A percentile compares a stretch with the other conserved stretches of the same genome.
Evolutionary conservation across 2,113 vertebrate genomes (phyloP).

Genomic region (Girardinichthys multiradiatus): DNA sequence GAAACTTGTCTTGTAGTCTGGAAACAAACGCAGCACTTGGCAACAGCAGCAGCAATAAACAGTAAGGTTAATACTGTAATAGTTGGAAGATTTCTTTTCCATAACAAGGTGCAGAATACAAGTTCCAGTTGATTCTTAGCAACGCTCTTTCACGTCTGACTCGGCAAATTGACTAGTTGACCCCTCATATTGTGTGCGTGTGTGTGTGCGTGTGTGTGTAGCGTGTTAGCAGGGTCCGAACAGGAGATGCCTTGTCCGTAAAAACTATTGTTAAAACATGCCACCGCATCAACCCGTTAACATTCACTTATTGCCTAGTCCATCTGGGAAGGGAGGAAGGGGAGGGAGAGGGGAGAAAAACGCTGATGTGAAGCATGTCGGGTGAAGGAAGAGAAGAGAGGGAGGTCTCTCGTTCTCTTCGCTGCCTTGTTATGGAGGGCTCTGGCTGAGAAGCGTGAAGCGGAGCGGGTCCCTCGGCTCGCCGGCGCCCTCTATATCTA

Average conservation of each 20-base stretch:
- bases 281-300: slow-evolving; percentile 94
- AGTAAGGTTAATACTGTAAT: slow-evolving; percentile 96
- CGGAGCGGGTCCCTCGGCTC: slow-evolving; percentile 59
- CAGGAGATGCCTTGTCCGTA: slow-evolving; percentile 69
- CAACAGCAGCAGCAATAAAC: slow-evolving; percentile 94
- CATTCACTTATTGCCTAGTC: slow-evolving; percentile 93
- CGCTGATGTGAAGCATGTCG: slow-evolving; percentile 67
- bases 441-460: slow-evolving; percentile 47
- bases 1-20: slow-evolving; percentile 84
- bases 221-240: slow-evolving; percentile 26
- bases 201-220: slow-evolving; percentile 10
- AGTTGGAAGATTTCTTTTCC: slow-evolving; percentile 86
- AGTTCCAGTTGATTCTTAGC: slow-evolving; percentile 89
- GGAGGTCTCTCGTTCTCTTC: slow-evolving; percentile 80
- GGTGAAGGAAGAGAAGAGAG: slow-evolving; percentile 69
- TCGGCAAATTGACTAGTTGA: slow-evolving; percentile 86
- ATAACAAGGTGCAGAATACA: slow-evolving; percentile 92
- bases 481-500: slow-evolving; percentile 86
- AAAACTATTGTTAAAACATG: slow-evolving; percentile 77
- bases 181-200: slow-evolving; percentile 61
- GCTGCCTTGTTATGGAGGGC: slow-evolving; percentile 59
- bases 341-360: slow-evolving; percentile 72
- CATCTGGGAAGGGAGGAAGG: slow-evolving; percentile 71
- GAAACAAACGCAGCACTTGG: slow-evolving; percentile 87
- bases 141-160: slow-evolving; percentile 60